Conservation (phyloP, 2,888 invertebrate species). For the Endotricha flammealis region DNA sequence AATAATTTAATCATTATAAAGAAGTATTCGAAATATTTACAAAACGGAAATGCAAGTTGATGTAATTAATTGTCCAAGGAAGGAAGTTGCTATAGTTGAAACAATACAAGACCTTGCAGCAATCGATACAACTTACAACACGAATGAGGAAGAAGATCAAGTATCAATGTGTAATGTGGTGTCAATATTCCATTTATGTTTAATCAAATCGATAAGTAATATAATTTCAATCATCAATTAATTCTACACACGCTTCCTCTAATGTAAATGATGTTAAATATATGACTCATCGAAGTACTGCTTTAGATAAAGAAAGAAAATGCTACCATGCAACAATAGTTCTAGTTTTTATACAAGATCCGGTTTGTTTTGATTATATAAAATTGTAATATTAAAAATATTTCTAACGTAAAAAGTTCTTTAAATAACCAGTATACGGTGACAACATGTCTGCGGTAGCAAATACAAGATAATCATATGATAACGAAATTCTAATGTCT, state of each 20-base stretch:
- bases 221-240: background rate
- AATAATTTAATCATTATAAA: too few relatives aligned
- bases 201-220: background rate
- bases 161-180: constrained; percentile 13
- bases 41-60: constrained; percentile 17
- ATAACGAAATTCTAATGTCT: too few relatives aligned
- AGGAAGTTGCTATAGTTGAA: constrained; percentile 30
- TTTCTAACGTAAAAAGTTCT: too few relatives aligned
- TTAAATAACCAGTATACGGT: too few relatives aligned
- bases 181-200: background rate
- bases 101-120: constrained; percentile 30
- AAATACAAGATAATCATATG: too few relatives aligned
- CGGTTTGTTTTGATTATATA: too few relatives aligned
- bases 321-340: too few relatives aligned
- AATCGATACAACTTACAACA: constrained; percentile 21
- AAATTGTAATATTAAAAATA: too few relatives aligned
- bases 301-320: background rate
- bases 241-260: background rate
- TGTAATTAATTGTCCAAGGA: constrained; percentile 23
- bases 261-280: background rate
- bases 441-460: too few relatives aligned
- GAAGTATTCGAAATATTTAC: too few relatives aligned
- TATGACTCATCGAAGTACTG: background rate
- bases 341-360: too few relatives aligned
- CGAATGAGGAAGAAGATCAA: constrained; percentile 29